These are phyloP conservation scores for Gambelia wislizenii DNA, from an alignment of 2,797 vertebrate genomes.

Conservation along the genomic window DNA sequence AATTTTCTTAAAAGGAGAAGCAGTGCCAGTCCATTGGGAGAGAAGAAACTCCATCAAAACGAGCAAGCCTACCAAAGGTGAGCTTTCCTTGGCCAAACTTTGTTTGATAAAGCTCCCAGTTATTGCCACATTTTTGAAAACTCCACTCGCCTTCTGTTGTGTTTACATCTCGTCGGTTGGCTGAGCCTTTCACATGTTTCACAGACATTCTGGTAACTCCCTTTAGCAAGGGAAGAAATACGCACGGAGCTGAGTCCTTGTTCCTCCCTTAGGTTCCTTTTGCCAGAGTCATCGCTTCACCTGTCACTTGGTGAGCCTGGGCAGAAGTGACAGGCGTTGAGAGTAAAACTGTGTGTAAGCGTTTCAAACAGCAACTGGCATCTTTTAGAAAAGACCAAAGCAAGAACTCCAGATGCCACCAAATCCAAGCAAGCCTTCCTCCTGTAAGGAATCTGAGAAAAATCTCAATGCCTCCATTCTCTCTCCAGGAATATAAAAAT, in stretches of 20 bases:
- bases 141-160: slow-evolving; percentile 35
- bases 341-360: background rate
- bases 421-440: slow-evolving; percentile 25
- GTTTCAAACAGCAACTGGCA: background rate
- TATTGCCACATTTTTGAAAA: slow-evolving; percentile 41
- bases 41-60: slow-evolving; percentile 48
- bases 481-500: background rate
- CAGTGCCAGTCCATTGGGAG: slow-evolving; percentile 43
- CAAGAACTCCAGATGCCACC: background rate
- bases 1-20: slow-evolving; percentile 51
- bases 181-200: slow-evolving; percentile 49
- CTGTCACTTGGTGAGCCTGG: slow-evolving; percentile 19
- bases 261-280: slow-evolving; percentile 8
- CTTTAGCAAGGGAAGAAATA: slow-evolving; percentile 35
- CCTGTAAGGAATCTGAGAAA: slow-evolving; percentile 20
- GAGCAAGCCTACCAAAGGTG: slow-evolving; percentile 49
- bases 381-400: background rate
- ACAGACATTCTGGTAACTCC: slow-evolving; percentile 56
- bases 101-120: slow-evolving; percentile 47
- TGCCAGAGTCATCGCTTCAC: slow-evolving; percentile 50
- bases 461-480: slow-evolving; percentile 45
- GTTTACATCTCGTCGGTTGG: slow-evolving; percentile 43
- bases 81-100: slow-evolving; percentile 57
- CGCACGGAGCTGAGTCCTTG: background rate
- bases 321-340: slow-evolving; percentile 8